Evolutionary conservation across 2,113 vertebrate species (phyloP).

Genomic region (Chionodraco myersi): DNA sequence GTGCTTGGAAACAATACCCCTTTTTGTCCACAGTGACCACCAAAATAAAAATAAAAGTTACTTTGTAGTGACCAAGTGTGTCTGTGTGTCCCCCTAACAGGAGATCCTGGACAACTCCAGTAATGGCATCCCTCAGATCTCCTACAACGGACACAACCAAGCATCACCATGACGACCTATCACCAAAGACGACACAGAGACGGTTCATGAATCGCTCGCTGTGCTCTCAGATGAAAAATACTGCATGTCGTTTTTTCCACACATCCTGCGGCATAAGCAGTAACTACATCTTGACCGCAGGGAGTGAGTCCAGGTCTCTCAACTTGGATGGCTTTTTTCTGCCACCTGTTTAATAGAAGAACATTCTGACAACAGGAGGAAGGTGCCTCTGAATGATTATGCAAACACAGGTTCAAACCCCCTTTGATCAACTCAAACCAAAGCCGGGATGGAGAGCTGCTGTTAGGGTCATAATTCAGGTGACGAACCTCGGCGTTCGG

Average conservation of each 20-base stretch:
- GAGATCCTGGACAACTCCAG: slow-evolving; percentile 94
- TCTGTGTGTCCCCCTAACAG: slow-evolving; percentile 80
- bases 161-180: slow-evolving; percentile 71
- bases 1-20: too few relatives aligned
- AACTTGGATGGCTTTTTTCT: neutral
- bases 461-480: slow-evolving; percentile 25
- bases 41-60: too few relatives aligned
- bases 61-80: neutral
- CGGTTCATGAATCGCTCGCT: neutral
- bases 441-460: slow-evolving; percentile 28
- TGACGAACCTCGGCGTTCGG: slow-evolving; percentile 22
- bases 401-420: slow-evolving; percentile 40
- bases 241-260: slow-evolving; percentile 34
- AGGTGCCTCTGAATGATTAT: slow-evolving; percentile 51
- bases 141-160: slow-evolving; percentile 88
- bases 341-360: neutral
- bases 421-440: slow-evolving; percentile 28
- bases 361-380: slow-evolving; percentile 5
- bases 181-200: slow-evolving; percentile 12
- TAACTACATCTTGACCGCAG: slow-evolving; percentile 23
- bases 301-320: neutral
- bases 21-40: too few relatives aligned
- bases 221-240: slow-evolving; percentile 15
- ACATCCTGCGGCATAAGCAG: slow-evolving; percentile 17
- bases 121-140: slow-evolving; percentile 93